Base-by-base conservation (phyloP, 2,888 invertebrate species). In the Acrobasis repandana region DNA sequence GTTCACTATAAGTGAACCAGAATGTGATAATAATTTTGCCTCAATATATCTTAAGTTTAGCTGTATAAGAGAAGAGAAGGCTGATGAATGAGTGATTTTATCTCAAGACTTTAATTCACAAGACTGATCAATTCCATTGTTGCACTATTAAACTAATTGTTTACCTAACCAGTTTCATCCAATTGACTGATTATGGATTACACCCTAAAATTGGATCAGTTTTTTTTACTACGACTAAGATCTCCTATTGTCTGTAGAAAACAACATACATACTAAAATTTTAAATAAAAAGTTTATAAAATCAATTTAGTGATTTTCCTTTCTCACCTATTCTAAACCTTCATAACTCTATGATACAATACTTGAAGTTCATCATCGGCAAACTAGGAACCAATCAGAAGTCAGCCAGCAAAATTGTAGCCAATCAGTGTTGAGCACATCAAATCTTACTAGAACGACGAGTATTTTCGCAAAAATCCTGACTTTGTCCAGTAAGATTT, bases 381-480 rank as follows among this genome's bases (percentile, higher is more conserved):
- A 60, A 60, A 60, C 60, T 60, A 60, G 60, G 60, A 60, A 60
- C 60, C 60, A 60, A 60, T 60, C 48, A 60, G 54, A 60, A 60
- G 60, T 60, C 60, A 60, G 38, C 38, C 38, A 38, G 38, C 38
- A 38, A 38, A 38, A 38, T 38, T 38, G 38, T 38, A 38, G 38
- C 38, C 8, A 5, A 38, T 38, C 38, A 38, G 38, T 38, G 38
- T 38, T 38, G 38, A 38, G 38, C 38, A 38, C 38, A 8, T 38
- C 38, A 38, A 38, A 38, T 38, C 38, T 38, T 38, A 38, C 38
- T 38, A 38, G 38, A 38, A 38, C 38, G 38, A 38, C 38, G 38
- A 38, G 38, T 38, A 38, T 38, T 38, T 38, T 38, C 38, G 38
- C 38, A 38, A 38, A 38, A 38, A 8, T 38, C 38, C 38, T 38